Conservation (phyloP, 2,113 vertebrate species). For the Dendrocopos noguchii region DNA sequence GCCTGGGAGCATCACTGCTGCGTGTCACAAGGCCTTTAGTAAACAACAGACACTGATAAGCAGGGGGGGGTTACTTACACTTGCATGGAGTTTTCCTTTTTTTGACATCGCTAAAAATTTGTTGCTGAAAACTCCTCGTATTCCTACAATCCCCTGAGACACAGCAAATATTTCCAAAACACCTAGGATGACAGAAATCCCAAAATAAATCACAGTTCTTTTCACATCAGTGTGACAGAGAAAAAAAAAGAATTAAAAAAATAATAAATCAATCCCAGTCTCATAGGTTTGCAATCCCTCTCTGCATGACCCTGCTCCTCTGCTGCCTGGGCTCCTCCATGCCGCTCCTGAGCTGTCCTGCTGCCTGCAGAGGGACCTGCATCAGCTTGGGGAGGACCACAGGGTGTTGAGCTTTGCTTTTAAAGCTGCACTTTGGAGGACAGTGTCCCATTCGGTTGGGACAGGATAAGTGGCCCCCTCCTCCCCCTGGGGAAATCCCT, state of each 20-base stretch:
- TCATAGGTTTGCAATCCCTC: not conserved
- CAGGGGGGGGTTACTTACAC: slow-evolving; percentile 83
- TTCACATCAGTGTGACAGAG: slow-evolving; percentile 56
- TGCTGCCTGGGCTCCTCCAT: not conserved
- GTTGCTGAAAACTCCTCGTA: slow-evolving; percentile 97
- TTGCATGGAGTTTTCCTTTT: slow-evolving; percentile 95
- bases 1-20: not conserved
- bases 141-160: slow-evolving; percentile 97
- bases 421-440: not conserved
- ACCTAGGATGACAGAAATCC: slow-evolving; percentile 91
- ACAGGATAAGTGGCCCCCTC: not conserved
- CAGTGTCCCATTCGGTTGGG: accelerated
- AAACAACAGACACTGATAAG: slow-evolving; percentile 28
- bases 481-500: not conserved
- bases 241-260: not conserved
- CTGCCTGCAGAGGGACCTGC: not conserved
- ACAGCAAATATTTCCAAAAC: slow-evolving; percentile 97
- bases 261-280: not conserved
- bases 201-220: slow-evolving; percentile 81
- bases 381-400: not conserved
- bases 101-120: slow-evolving; percentile 99
- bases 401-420: not conserved
- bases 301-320: not conserved
- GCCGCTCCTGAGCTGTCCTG: not conserved
- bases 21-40: slow-evolving; percentile 16